Base-by-base conservation (phyloP, 2,113 vertebrate species). In the Oryzias woworae region DNA sequence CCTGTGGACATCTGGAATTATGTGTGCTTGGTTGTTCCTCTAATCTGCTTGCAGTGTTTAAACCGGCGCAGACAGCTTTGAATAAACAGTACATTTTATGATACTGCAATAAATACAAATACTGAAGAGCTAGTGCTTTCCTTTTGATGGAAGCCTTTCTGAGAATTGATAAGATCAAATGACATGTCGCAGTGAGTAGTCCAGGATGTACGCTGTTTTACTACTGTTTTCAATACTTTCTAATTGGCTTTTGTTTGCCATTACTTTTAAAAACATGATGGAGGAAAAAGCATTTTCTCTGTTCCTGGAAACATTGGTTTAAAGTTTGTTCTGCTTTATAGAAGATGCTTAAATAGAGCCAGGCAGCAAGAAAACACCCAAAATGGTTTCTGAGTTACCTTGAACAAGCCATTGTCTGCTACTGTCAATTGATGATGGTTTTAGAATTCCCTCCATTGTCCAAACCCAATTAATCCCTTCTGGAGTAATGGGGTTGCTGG, bases 21-120 rank as follows among this genome's bases (percentile, higher is more conserved):
- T 53, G 8, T 45, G 24, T 55, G 43, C 61, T 45, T 69, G 4
- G 43, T 44, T 53, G 45, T 15, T 17, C 1, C 28, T 71, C 31
- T 5, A 52, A 61, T 54, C 7, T 52, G 44, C 48, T 26, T 53
- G 26, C 20, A 45, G 14, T 28, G 5, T 43, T 22, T 14, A 53
- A 51, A 49, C 14, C 31, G n/a, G 5, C 55, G 55, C n/a, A 54
- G 44, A 3, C 3, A 16, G 16, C 2, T 36, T 43, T 41, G 2
- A 59, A 57, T n/a, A 15, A 54, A 46, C 26, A 28, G 26, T 28
- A 6, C 26, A 6, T 28, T 28, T 28, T 6, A 67, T 56, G 52
- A 20, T 14, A 52, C 26, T 51, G n/a, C n/a, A 3, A 60, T 58
- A 18, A 41, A 18, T 18, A 14, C 8, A 48, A 47, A n/a, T 8